These are phyloP conservation scores for Arrhopalites spinosus DNA, from an alignment of 2,888 invertebrate genomes.

Conservation along the genomic window DNA sequence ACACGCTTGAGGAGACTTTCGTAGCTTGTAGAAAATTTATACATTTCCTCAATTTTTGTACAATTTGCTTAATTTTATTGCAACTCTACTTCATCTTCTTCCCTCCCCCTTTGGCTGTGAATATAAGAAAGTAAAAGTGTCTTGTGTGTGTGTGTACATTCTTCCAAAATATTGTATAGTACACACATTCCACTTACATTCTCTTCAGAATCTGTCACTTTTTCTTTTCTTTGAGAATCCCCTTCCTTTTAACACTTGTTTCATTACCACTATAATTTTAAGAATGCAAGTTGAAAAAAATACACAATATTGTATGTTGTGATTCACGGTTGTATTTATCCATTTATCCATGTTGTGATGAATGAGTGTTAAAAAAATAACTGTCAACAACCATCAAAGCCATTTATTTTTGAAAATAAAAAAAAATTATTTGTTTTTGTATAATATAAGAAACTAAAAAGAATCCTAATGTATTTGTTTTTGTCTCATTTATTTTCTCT, in stretches of 20 bases:
- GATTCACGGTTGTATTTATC: constrained; percentile 4
- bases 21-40: not conserved
- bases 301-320: not conserved
- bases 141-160: not conserved
- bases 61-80: not conserved
- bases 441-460: too few relatives aligned
- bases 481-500: too few relatives aligned
- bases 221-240: too few relatives aligned
- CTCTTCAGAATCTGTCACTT: too few relatives aligned
- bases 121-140: not conserved
- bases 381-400: too few relatives aligned
- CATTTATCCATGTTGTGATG: not conserved
- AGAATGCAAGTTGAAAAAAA: not conserved
- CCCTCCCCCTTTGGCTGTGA: not conserved
- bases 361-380: too few relatives aligned
- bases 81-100: not conserved
- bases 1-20: not conserved
- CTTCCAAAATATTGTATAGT: not conserved
- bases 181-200: too few relatives aligned
- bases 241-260: not conserved
- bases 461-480: too few relatives aligned
- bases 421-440: too few relatives aligned
- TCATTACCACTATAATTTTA: not conserved
- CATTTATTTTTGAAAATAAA: too few relatives aligned
- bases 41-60: constrained; percentile 7